A percentile compares a stretch with the other conserved stretches of the same genome.
These are phyloP conservation scores for Scaptomyza caliginosa DNA, from an alignment of 2,888 invertebrate genomes.

Conservation along the genomic window DNA sequence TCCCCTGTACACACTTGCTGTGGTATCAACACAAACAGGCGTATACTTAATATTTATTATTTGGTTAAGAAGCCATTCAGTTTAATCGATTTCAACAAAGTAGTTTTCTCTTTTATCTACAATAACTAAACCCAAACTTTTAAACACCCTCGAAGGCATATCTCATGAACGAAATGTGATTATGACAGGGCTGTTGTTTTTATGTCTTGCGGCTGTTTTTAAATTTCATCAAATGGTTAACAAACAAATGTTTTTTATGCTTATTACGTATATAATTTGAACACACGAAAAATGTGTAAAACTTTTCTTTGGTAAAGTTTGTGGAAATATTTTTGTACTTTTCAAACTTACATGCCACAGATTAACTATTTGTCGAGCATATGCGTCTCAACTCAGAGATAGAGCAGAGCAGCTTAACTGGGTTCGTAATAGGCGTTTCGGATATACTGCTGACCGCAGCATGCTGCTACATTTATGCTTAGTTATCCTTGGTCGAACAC, in stretches of 20 bases:
- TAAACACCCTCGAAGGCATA: neutral
- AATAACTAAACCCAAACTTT: neutral
- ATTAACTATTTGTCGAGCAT: neutral
- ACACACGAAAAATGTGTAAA: neutral
- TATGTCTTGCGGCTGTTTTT: neutral
- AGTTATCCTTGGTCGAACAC: neutral
- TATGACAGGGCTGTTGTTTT: neutral
- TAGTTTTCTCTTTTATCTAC: no score
- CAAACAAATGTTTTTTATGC: neutral
- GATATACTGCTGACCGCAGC: conserved; percentile 7
- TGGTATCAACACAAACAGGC: neutral
- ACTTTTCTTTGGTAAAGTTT: neutral
- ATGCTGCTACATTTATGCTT: conserved; percentile 7
- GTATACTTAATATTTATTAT: no score
- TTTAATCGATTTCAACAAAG: no score
- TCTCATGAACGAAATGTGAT: neutral
- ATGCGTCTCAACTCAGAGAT: neutral
- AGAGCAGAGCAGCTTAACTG: neutral
- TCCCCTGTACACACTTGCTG: no score
- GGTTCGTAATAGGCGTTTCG: neutral
- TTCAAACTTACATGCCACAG: neutral
- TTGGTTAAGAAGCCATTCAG: no score
- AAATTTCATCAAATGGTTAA: neutral
- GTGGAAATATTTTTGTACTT: no score
- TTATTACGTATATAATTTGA: neutral